These are phyloP conservation scores for Xiphophorus maculatus DNA, from an alignment of 2,113 vertebrate genomes.

Conservation along the genomic window DNA sequence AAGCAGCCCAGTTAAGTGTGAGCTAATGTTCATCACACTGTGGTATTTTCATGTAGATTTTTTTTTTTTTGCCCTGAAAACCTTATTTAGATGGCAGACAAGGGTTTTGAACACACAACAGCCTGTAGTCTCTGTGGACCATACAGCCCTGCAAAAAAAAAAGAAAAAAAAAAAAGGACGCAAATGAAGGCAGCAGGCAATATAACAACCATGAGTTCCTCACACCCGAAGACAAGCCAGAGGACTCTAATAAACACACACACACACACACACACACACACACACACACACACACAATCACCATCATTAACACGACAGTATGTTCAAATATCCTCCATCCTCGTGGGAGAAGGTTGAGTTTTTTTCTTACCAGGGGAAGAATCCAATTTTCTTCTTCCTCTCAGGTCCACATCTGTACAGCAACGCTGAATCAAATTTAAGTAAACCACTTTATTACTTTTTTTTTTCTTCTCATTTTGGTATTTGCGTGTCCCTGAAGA, in stretches of 20 bases:
- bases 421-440: constrained; percentile 62
- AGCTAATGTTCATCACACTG: constrained; percentile 68
- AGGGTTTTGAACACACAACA: constrained; percentile 66
- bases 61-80: constrained; percentile 61
- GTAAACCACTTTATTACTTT: constrained; percentile 60
- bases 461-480: constrained; percentile 21
- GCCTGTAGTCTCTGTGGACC: constrained; percentile 68
- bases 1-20: constrained; percentile 54
- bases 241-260: constrained; percentile 71
- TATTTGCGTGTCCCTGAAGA: constrained; percentile 47
- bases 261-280: constrained; percentile 64
- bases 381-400: constrained; percentile 54
- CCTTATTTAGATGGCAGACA: constrained; percentile 75
- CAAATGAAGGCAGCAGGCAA: constrained; percentile 72
- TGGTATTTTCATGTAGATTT: constrained; percentile 67
- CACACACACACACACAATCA: constrained; percentile 60
- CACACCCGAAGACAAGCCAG: constrained; percentile 60
- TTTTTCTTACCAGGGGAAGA: constrained; percentile 43
- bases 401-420: constrained; percentile 48
- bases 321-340: constrained; percentile 35
- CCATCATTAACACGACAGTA: constrained; percentile 58
- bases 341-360: constrained; percentile 29
- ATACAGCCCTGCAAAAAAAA: constrained; percentile 42
- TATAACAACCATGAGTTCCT: constrained; percentile 50
- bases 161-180: constrained; percentile 44